Conservation (phyloP, 2,888 invertebrate species). For the Nowickia ferox region DNA sequence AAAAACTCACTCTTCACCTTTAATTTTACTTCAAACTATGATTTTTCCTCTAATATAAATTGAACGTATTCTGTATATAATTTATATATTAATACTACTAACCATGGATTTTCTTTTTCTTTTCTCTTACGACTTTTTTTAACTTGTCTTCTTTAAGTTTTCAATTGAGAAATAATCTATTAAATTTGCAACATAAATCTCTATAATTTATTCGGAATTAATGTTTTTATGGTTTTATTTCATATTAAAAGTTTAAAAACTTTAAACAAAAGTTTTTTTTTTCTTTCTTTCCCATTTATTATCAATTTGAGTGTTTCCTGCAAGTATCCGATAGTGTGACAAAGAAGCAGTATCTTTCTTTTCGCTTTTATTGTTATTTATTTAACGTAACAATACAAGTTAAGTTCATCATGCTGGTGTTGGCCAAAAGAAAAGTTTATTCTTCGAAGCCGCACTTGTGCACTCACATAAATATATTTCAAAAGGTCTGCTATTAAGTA, state of each 20-base stretch:
- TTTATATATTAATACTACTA: too few species aligned
- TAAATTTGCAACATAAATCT: slow-evolving; percentile 2
- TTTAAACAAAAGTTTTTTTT: slow-evolving; percentile 45
- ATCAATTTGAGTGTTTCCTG: not conserved
- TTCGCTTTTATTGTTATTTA: slow-evolving; percentile 27
- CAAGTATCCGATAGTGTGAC: slow-evolving; percentile 1
- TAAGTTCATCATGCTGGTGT: slow-evolving; percentile 65
- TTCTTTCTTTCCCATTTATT: not conserved
- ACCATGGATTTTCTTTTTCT: too few species aligned
- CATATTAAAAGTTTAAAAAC: slow-evolving; percentile 4
- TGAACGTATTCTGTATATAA: too few species aligned
- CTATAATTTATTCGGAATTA: not conserved
- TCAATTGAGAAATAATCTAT: not conserved
- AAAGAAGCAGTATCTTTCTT: slow-evolving; percentile 4
- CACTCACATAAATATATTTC: slow-evolving; percentile 12
- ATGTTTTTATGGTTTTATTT: not conserved
- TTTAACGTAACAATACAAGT: slow-evolving; percentile 44
- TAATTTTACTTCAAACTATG: too few species aligned
- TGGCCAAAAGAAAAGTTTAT: slow-evolving; percentile 57
- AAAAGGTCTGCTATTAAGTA: slow-evolving; percentile 35
- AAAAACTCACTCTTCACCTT: too few species aligned
- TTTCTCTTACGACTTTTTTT: not conserved
- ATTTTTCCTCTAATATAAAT: too few species aligned
- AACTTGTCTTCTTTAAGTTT: not conserved
- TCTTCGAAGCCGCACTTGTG: slow-evolving; percentile 31